Base-by-base conservation (phyloP, 2,888 invertebrate genomes). In the Ypsolopha sequella region DNA sequence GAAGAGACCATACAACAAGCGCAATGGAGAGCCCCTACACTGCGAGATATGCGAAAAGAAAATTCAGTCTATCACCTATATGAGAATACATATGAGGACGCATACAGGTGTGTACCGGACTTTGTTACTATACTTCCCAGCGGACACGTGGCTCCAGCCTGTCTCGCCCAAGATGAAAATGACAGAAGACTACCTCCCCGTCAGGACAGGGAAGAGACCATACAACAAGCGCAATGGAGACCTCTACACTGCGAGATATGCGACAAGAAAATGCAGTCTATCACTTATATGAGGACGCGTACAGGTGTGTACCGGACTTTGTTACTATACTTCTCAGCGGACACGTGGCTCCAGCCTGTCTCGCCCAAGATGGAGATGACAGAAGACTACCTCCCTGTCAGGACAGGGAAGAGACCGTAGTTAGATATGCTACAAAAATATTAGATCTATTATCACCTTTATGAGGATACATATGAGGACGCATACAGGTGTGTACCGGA, bases 271-370 rank as follows among this genome's bases (percentile, higher is more conserved):
- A 69, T 85, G 11, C 77, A 74, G 0, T 85, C 84, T 56, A 56
- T 82, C 10, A 65, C 84, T 0, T 85, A 85, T 53, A 63, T 81
- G 70, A 56, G 84, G 3, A 85, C 80, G 0, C 85, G 85, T 59
- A 77, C 80, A 0, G 84, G 84, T 24, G 24, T 24, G 24, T 24
- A 24, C 4, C 24, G 24, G 24, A 3, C 24, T 24, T 24, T 24
- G 24, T 24, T 24, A n/a, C n/a, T 24, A 24, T 24, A n/a, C n/a
- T n/a, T n/a, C n/a, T n/a, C n/a, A n/a, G n/a, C n/a, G 0, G 73
- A 74, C 62, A 80, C 81, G 0, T 85, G 85, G 56, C 54, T 1
- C 52, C 59, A 0, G 54, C 57, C 0, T 58, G 60, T 0, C 54
- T 61, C 1, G 51, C 56, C 8, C 7, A 11, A 11, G 8, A 39